Percentiles rank a stretch among this genome's conserved stretches.
Conservation (phyloP, 2,888 invertebrate genomes). For the Drosophila yooni region DNA sequence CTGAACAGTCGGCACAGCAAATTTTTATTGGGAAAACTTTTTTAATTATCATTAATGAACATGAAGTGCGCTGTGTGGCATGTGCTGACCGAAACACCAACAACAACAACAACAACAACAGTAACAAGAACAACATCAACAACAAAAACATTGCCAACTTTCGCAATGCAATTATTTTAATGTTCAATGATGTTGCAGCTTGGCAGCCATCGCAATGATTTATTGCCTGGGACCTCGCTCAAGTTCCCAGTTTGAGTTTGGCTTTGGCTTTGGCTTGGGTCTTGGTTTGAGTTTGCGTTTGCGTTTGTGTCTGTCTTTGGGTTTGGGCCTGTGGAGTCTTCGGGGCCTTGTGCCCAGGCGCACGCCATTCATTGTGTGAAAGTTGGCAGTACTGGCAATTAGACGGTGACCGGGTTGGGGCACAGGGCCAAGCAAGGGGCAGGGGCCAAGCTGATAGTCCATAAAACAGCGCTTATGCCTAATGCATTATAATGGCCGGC, state of each 20-base stretch:
- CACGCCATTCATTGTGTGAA: constrained; percentile 53
- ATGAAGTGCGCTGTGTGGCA: constrained; percentile 47
- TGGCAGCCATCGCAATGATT: constrained; percentile 69
- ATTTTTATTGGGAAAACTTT: constrained; percentile 66
- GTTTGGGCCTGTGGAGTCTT: constrained; percentile 1
- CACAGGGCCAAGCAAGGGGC: not conserved
- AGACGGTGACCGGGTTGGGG: constrained; percentile 37
- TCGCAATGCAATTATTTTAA: constrained; percentile 75
- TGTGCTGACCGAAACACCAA: constrained; percentile 51
- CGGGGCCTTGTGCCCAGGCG: constrained; percentile 4
- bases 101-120: constrained; percentile 12
- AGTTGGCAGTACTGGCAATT: constrained; percentile 66
- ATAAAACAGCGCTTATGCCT: constrained; percentile 67
- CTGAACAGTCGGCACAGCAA: constrained; percentile 40
- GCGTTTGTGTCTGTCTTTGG: not conserved
- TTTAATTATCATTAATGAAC: constrained; percentile 78
- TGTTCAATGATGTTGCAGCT: constrained; percentile 76
- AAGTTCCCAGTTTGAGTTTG: constrained; percentile 34
- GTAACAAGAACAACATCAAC: constrained; percentile 19
- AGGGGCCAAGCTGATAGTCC: constrained; percentile 39
- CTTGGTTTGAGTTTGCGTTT: constrained; percentile 4
- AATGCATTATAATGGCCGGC: constrained; percentile 67
- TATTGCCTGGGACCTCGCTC: constrained; percentile 46
- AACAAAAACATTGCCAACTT: constrained; percentile 43
- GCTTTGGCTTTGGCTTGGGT: constrained; percentile 4